Evolutionary conservation across 30 jellyfish, hydroid and myxozoan genomes (phyloP).

Genomic region (Aurelia coerulea): DNA sequence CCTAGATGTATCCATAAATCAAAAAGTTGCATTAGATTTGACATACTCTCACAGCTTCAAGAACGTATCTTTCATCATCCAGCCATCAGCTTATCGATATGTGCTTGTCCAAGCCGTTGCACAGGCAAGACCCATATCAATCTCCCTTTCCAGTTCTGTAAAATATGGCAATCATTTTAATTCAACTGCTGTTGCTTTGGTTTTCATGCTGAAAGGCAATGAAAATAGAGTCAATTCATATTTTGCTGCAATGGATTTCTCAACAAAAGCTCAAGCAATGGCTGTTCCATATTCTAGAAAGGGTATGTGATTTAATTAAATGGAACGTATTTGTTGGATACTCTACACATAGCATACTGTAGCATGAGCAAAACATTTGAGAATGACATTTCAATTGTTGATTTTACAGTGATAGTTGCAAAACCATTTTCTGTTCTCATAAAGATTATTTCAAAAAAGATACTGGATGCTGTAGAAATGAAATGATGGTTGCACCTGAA

Average conservation of each 20-base stretch:
- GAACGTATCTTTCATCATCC: background rate
- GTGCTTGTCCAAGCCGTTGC: constrained; percentile 43
- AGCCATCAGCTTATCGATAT: constrained; percentile 34
- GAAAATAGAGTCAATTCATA: background rate
- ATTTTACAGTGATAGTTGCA: no score
- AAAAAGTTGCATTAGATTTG: no score
- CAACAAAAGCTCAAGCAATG: constrained; percentile 17
- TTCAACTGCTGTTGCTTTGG: constrained; percentile 34
- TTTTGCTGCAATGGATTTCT: constrained; percentile 14
- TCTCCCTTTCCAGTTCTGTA: constrained; percentile 5
- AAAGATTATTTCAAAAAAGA: no score
- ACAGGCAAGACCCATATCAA: constrained; percentile 14
- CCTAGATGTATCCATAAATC: no score
- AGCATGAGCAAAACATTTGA: no score
- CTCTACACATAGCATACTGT: no score
- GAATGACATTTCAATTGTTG: no score
- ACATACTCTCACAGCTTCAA: no score
- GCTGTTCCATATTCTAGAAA: constrained; percentile 25
- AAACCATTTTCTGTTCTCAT: no score
- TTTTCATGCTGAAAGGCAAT: constrained; percentile 31
- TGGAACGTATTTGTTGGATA: no score
- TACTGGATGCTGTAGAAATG: no score
- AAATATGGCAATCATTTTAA: constrained; percentile 20
- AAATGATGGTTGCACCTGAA: no score
- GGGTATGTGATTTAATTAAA: constrained; percentile 10